Evolutionary conservation across 1,140 invertebrate genomes (phyloP).

Genomic region (Agrilus planipennis): DNA sequence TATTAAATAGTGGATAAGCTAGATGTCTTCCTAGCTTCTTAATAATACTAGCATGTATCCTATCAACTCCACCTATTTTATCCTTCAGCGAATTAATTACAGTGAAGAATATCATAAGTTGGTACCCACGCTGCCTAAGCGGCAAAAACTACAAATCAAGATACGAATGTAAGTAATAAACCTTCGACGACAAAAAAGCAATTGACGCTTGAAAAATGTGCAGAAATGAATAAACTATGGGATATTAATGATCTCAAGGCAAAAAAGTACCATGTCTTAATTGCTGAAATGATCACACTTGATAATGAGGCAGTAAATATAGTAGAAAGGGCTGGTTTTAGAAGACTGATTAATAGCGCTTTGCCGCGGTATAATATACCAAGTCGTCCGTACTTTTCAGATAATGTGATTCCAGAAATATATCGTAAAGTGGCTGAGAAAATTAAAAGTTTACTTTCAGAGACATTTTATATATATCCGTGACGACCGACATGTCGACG

Average conservation of each 20-base stretch:
- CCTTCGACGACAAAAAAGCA: too few species aligned
- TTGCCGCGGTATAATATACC: slow-evolving; percentile 3
- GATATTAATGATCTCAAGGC: neutral
- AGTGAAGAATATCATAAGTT: too few species aligned
- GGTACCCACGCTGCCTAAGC: too few species aligned
- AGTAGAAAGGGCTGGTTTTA: too few species aligned
- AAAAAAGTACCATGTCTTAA: slow-evolving; percentile 3
- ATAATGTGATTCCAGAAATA: slow-evolving; percentile 3
- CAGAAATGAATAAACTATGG: slow-evolving; percentile 1
- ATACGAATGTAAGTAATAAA: too few species aligned
- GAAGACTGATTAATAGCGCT: slow-evolving; percentile 1
- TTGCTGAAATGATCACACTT: slow-evolving; percentile 5
- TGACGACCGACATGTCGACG: slow-evolving; percentile 1
- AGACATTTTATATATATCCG: neutral
- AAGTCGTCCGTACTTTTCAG: neutral
- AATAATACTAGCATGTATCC: too few species aligned
- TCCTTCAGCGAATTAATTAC: too few species aligned
- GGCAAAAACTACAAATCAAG: too few species aligned
- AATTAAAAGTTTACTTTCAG: too few species aligned
- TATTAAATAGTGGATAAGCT: too few species aligned
- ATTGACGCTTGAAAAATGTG: slow-evolving; percentile 1
- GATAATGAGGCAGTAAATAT: neutral
- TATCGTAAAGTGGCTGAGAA: slow-evolving; percentile 1
- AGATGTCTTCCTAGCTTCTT: too few species aligned
- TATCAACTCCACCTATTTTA: too few species aligned